Conservation (phyloP, 2,113 vertebrate genomes). For the Rhinogobius similis region DNA sequence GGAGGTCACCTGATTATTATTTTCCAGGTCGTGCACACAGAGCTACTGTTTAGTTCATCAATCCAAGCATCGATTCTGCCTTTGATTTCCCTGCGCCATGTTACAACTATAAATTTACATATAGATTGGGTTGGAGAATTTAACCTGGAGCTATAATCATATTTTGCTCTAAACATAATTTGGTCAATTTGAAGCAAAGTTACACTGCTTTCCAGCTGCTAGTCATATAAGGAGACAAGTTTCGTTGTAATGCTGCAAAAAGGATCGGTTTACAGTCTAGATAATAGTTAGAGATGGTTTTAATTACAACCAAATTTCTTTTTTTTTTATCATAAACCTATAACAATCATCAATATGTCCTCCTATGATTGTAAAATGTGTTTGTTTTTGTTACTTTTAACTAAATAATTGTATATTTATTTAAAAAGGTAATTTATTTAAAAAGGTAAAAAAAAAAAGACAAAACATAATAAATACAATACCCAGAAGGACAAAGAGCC, state of each 20-base stretch:
- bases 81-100: slow-evolving; percentile 72
- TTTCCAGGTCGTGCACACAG: slow-evolving; percentile 40
- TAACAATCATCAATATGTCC: neutral
- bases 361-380: neutral
- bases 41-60: slow-evolving; percentile 66
- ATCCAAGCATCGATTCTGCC: slow-evolving; percentile 69
- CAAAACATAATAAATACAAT: no score
- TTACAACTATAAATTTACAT: slow-evolving; percentile 77
- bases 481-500: no score
- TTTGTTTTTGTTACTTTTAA: neutral
- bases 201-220: slow-evolving; percentile 27
- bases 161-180: slow-evolving; percentile 71
- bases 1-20: slow-evolving; percentile 40
- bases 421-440: no score
- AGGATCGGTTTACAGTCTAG: neutral
- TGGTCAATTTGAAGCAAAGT: slow-evolving; percentile 64
- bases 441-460: no score
- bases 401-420: neutral
- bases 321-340: neutral
- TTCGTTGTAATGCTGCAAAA: neutral
- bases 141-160: slow-evolving; percentile 76
- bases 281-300: neutral
- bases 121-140: slow-evolving; percentile 81
- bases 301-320: neutral
- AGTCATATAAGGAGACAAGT: neutral